Base-by-base conservation (phyloP, 2,797 vertebrate genomes). In the Sciurus vulgaris region DNA sequence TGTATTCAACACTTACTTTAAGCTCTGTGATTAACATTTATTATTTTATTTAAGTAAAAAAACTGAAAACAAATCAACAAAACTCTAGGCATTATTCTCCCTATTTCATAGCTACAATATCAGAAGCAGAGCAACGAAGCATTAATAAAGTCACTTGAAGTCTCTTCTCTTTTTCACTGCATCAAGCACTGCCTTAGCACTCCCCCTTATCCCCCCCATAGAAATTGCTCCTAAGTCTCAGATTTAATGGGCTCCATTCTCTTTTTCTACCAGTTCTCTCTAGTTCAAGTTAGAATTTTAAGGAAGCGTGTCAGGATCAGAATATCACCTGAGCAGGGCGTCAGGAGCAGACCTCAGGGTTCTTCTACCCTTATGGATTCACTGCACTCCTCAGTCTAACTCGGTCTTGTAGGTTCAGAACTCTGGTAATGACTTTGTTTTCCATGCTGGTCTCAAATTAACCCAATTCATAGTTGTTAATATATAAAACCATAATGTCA, bases 11-110 rank as follows among this genome's bases (percentile, higher is more conserved):
- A 69, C 35, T 12, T 51, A 65, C 41, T 0, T 82, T 56, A 61
- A 56, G 61, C 35, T 82, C 61, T 90, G 54, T 85, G 33, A 84
- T 65, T 89, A 35, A 94, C 5, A 93, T 41, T 15, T 87, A 69
- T 20, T 86, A 49, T 91, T 93, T 59, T 5, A 26, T 18, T 41
- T 85, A 87, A 33, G 44, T 51, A 18, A 5, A 17, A 33, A 72
- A 54, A 51, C 30, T 30, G 18, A 73, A 89, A 33, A 1, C 8
- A 83, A 33, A 15, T 5, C 11, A 49, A 17, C 33, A 86, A 92
- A 47, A 17, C 8, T 3, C 13, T 76, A 49, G 24, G 12, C 24
- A 38, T 89, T 89, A 26, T 65, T 65, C 6, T 73, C 74, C 9
- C 70, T 86, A 63, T 54, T 88, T 72, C 59, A 28, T 65, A 87